These are phyloP conservation scores for Toxostoma redivivum DNA, from an alignment of 2,113 vertebrate species.

Conservation along the genomic window DNA sequence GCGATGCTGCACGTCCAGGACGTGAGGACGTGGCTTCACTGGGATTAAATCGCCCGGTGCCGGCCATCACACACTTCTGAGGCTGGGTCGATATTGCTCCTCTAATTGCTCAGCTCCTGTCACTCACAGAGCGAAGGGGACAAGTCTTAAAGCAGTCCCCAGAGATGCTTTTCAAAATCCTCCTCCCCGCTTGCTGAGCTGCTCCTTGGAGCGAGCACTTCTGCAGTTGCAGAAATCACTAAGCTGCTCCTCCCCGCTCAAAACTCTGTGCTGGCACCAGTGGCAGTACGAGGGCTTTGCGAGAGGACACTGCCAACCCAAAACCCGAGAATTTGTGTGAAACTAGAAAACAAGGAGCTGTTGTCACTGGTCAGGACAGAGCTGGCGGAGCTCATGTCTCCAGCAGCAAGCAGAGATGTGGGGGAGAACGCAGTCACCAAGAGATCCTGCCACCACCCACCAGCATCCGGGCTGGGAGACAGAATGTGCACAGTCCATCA, in stretches of 20 bases:
- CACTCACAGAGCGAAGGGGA: not conserved
- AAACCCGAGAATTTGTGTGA: not conserved
- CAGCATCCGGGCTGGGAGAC: not conserved
- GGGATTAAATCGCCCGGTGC: not conserved
- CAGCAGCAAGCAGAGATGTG: not conserved
- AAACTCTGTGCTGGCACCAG: not conserved
- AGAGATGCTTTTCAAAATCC: not conserved
- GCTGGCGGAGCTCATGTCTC: not conserved
- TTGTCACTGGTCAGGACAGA: not conserved
- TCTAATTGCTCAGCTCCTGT: not conserved
- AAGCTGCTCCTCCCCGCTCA: not conserved
- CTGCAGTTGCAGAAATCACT: not conserved
- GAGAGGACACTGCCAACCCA: not conserved
- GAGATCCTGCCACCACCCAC: not conserved
- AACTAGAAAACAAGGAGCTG: not conserved
- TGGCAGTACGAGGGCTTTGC: rapidly evolving
- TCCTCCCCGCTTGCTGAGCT: not conserved
- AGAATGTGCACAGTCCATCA: rapidly evolving
- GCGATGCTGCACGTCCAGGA: not conserved
- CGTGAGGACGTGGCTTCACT: not conserved
- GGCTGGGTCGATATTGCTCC: not conserved
- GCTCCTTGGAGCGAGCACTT: not conserved
- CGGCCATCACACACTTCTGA: not conserved
- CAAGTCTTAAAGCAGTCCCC: not conserved
- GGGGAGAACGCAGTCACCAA: rapidly evolving